Conservation (phyloP, 2,797 vertebrate genomes). For the Sebastes hubbsi region DNA sequence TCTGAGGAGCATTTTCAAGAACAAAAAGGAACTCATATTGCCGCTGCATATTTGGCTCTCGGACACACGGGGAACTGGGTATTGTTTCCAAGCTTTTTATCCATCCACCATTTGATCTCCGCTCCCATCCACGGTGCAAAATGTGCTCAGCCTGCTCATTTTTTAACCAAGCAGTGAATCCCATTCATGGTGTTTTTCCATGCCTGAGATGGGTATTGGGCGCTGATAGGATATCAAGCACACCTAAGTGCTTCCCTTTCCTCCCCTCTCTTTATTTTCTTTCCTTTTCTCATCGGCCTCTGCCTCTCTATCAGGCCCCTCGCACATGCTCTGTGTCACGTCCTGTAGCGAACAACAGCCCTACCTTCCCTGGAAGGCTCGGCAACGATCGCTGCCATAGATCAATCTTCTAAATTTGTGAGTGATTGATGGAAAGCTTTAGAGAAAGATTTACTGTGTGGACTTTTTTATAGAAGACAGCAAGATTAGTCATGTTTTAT, state of each 20-base stretch:
- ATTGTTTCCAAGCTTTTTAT: constrained; percentile 76
- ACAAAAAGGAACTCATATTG: constrained; percentile 70
- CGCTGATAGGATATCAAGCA: constrained; percentile 78
- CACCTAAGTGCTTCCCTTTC: constrained; percentile 84
- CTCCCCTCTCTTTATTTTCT: constrained; percentile 78
- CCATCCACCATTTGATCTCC: constrained; percentile 72
- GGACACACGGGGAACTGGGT: constrained; percentile 51
- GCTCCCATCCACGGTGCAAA: constrained; percentile 37
- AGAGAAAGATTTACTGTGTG: constrained; percentile 42
- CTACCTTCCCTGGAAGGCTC: constrained; percentile 59
- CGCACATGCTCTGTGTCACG: constrained; percentile 78
- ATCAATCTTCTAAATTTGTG: constrained; percentile 45
- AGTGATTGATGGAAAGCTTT: constrained; percentile 22
- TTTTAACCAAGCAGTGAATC: constrained; percentile 37
- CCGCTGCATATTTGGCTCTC: constrained; percentile 60
- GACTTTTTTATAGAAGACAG: constrained; percentile 24
- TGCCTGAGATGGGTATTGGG: constrained; percentile 71
- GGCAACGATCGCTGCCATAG: constrained; percentile 24
- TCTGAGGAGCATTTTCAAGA: constrained; percentile 78
- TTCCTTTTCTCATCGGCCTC: constrained; percentile 75
- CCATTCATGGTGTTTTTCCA: constrained; percentile 75
- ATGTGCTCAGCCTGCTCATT: constrained; percentile 4
- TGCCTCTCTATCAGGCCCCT: constrained; percentile 75
- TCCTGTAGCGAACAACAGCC: constrained; percentile 71
- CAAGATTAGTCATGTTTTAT: constrained; percentile 43